These are phyloP conservation scores for Balearica regulorum DNA, from an alignment of 2,797 vertebrate genomes.

Conservation along the genomic window DNA sequence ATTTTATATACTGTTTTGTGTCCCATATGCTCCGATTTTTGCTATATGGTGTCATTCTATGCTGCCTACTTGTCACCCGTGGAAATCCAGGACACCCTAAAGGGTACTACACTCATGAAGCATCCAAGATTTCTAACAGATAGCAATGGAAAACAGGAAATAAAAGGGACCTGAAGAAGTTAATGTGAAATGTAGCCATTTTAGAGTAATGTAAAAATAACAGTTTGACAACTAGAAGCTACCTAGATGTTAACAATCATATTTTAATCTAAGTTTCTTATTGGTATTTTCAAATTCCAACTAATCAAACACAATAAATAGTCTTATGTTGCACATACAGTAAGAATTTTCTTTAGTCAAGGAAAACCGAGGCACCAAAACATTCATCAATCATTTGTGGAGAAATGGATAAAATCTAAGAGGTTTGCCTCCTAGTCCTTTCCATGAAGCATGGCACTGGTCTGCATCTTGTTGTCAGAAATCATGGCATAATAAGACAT, in stretches of 20 bases:
- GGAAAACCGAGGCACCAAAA: not conserved
- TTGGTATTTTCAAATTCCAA: not conserved
- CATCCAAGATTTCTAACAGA: not conserved
- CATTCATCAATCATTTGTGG: not conserved
- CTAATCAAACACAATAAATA: not conserved
- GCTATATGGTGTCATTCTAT: not conserved
- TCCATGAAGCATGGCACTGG: not conserved
- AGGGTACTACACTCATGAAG: not conserved
- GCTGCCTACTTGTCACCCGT: not conserved
- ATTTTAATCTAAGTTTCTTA: not conserved
- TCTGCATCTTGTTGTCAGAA: not conserved
- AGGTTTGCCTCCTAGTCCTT: not conserved
- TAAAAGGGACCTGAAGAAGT: not conserved
- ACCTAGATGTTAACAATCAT: not conserved
- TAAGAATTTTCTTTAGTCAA: not conserved
- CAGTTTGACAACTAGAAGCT: not conserved
- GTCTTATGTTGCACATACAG: rapidly evolving
- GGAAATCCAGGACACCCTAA: not conserved
- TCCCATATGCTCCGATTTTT: not conserved
- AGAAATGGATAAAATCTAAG: not conserved
- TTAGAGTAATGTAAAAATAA: not conserved
- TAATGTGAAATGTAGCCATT: not conserved
- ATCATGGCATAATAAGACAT: not conserved
- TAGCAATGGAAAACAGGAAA: not conserved
- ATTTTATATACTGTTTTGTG: not conserved